Percentiles rank a stretch among this genome's conserved stretches.
phyloP scores from a whole-genome alignment of 2,113 vertebrate genomes.

The Neotoma lepida region DNA sequence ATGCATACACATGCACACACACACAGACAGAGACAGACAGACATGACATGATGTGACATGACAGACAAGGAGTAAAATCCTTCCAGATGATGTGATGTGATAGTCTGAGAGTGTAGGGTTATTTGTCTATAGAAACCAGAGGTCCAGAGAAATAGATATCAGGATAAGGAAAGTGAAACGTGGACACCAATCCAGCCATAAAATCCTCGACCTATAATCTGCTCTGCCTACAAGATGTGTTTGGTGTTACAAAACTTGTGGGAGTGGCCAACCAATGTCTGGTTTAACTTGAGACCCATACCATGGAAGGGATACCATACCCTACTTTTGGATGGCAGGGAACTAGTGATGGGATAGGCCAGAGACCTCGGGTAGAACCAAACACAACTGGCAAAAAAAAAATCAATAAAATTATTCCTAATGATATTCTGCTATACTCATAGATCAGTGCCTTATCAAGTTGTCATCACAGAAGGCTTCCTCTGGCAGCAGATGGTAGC shows the following conservation, averaged over 20 bases:
- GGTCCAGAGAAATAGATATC: neutral
- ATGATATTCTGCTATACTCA: neutral
- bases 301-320: neutral
- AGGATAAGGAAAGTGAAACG: neutral
- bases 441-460: neutral
- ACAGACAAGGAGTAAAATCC: neutral
- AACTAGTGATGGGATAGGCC: neutral
- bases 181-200: neutral
- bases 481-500: neutral
- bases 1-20: neutral
- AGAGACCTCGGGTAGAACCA: neutral
- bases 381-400: neutral
- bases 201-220: neutral
- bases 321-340: neutral
- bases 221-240: neutral
- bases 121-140: neutral
- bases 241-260: neutral
- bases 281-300: neutral
- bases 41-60: neutral
- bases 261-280: neutral
- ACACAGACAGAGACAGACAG: neutral
- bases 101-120: accelerated
- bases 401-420: neutral
- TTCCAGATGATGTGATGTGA: neutral
- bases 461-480: neutral